phyloP scores from a whole-genome alignment of 64 coral and sea anemone species.

The Platygyra sinensis region DNA sequence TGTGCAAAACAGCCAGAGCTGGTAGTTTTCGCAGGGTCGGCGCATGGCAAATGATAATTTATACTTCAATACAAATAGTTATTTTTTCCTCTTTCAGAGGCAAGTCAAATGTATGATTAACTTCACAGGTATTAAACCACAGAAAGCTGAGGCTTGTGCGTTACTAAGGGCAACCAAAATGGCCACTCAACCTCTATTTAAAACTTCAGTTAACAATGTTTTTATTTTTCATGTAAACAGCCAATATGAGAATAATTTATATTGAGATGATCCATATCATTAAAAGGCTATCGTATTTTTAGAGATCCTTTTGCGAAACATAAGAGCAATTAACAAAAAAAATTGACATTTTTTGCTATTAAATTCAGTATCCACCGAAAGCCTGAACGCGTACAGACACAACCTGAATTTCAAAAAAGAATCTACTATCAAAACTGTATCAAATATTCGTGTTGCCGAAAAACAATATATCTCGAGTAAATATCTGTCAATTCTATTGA shows the following conservation, averaged over 20 bases:
- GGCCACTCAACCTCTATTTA: too few species aligned
- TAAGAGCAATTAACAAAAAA: not conserved
- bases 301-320: not conserved
- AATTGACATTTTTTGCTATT: not conserved
- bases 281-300: not conserved
- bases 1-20: not conserved
- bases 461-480: not conserved
- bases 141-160: too few species aligned
- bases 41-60: not conserved
- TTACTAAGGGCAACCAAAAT: too few species aligned
- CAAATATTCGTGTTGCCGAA: not conserved
- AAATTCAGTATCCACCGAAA: not conserved
- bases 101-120: too few species aligned
- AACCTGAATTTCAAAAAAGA: not conserved
- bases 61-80: not conserved
- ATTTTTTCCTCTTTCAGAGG: too few species aligned
- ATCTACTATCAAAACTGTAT: too few species aligned
- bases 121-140: too few species aligned
- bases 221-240: too few species aligned
- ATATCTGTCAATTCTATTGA: constrained; percentile 6
- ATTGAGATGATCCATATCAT: not conserved
- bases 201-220: too few species aligned
- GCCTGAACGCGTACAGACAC: not conserved
- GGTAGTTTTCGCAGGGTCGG: too few species aligned
- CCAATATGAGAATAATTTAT: too few species aligned